Base-by-base conservation (phyloP, 2,797 vertebrate species). In the Pantherophis vulpinus region DNA sequence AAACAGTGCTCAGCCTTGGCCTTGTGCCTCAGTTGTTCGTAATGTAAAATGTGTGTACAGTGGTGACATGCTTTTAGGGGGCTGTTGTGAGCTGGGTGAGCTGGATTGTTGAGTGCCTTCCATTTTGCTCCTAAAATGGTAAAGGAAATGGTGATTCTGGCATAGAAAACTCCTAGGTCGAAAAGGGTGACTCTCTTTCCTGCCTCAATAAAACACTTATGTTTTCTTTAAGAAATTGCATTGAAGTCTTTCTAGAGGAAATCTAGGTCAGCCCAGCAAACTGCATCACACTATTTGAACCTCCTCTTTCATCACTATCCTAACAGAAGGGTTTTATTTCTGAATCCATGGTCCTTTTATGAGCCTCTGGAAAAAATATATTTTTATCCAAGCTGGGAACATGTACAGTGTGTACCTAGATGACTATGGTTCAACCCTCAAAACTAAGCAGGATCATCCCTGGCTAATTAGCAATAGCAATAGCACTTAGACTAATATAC, bases 281-380 rank as follows among this genome's bases (percentile, higher is more conserved):
- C 59, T 74, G 83, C 61, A 91, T 47, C 47, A 89, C 51, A 3
- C 54, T 55, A 42, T 89, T 58, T 54, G 58, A 37, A 91, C 59
- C 87, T 63, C 59, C 93, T 91, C 87, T 93, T 79, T 74, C 70
- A 55, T 63, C 47, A 4, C 87, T 93, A 70, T 90, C 93, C 58
- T 70, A 93, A 91, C 88, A 91, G 90, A 32, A 70, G 66, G 93
- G 56, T 59, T 29, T 83, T 91, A 93, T 93, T 93, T 93, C 93
- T 93, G 93, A 90, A 93, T 91, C 87, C 32, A 27, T 87, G 83
- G 51, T 90, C 58, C 90, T 87, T 27, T 93, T 91, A 91, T 91
- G 90, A 79, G 47, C 5, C 70, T 70, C 87, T 29, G 51, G 87
- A 86, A 47, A 93, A 79, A 89, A 89, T 37, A 70, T 93, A 93